Percentiles rank a stretch among this genome's conserved stretches.
phyloP scores from a whole-genome alignment of 2,888 invertebrate genomes.

The Nymphalis polychloros region DNA sequence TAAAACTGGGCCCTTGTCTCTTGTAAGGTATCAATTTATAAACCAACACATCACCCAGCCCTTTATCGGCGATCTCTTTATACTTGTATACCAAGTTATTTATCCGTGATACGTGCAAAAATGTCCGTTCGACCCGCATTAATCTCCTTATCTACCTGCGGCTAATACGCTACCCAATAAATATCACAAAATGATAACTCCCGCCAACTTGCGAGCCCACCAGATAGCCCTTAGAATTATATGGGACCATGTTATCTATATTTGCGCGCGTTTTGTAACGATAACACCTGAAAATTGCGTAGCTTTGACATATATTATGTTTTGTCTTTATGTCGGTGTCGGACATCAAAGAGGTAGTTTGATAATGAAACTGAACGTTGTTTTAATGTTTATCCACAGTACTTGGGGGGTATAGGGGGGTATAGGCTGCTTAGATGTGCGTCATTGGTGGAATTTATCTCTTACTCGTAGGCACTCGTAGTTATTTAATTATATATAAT shows the following conservation, averaged over 20 bases:
- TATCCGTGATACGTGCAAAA: conserved; percentile 60
- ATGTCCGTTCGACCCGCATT: conserved; percentile 67
- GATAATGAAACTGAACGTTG: too few species aligned
- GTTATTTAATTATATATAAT: too few species aligned
- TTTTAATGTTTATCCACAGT: too few species aligned
- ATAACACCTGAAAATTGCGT: conserved; percentile 33
- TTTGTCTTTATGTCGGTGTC: conserved; percentile 4
- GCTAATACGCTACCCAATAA: conserved; percentile 61
- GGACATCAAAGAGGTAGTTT: background rate
- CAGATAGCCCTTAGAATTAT: conserved; percentile 42
- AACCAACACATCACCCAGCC: background rate
- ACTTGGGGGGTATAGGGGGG: too few species aligned
- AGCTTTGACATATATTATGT: conserved; percentile 16
- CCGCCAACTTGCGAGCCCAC: conserved; percentile 46
- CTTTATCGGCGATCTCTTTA: conserved; percentile 16
- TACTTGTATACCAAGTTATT: conserved; percentile 23
- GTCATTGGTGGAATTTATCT: too few species aligned
- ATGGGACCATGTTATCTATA: conserved; percentile 42
- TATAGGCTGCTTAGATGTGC: too few species aligned
- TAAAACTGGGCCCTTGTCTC: too few species aligned
- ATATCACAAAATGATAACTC: conserved; percentile 69
- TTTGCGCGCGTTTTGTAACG: conserved; percentile 32
- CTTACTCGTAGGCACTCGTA: too few species aligned
- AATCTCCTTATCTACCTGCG: conserved; percentile 70
- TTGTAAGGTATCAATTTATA: too few species aligned